Percentiles rank a stretch among this genome's conserved stretches.
Conservation (phyloP, 2,888 invertebrate species). For the Candidula unifasciata region DNA sequence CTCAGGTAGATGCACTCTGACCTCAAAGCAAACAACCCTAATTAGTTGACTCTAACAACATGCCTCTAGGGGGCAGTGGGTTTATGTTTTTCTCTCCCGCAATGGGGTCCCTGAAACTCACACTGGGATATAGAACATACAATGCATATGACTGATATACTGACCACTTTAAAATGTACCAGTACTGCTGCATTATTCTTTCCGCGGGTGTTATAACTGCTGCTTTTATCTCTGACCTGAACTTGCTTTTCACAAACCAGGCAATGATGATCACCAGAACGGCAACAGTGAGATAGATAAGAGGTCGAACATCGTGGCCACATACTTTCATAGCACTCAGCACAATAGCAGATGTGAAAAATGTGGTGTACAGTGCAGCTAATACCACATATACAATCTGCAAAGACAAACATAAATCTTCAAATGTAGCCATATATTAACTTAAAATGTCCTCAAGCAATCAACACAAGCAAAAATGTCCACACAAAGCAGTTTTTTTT, state of each 20-base stretch:
- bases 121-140: no score
- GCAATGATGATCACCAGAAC: constrained; percentile 52
- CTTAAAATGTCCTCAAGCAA: no score
- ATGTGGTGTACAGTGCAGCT: constrained; percentile 55
- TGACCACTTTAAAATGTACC: constrained; percentile 59
- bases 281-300: constrained; percentile 60
- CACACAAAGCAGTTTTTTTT: no score
- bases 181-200: constrained; percentile 36
- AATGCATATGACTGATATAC: constrained; percentile 34
- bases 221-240: constrained; percentile 54
- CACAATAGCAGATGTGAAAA: constrained; percentile 62
- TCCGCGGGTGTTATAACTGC: constrained; percentile 44
- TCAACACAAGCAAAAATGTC: no score
- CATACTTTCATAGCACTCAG: constrained; percentile 53
- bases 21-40: no score
- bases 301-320: constrained; percentile 53
- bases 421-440: no score
- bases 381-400: constrained; percentile 55
- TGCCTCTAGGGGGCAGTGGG: no score
- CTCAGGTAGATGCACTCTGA: no score
- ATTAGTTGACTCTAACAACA: no score
- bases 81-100: no score
- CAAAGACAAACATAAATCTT: constrained; percentile 28
- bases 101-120: no score
- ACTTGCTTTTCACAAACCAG: constrained; percentile 54